Evolutionary conservation across 2,113 vertebrate species (phyloP).

Genomic region (Spea multiplicata): DNA sequence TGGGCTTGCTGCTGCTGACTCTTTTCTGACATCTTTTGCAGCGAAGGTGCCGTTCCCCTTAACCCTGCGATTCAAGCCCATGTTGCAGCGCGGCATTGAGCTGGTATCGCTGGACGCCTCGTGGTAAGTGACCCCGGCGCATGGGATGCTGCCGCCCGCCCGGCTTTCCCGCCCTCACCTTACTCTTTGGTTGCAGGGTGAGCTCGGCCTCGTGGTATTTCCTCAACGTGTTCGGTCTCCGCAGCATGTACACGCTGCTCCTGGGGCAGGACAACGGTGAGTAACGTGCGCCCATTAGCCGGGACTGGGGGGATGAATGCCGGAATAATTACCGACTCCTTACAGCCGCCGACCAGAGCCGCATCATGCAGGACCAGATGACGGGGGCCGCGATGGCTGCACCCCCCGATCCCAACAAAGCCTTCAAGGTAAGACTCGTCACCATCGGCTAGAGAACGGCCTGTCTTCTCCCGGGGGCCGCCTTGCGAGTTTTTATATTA

Average conservation of each 20-base stretch:
- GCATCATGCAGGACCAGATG: slow-evolving; percentile 77
- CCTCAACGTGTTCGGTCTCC: slow-evolving; percentile 73
- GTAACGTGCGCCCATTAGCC: not conserved
- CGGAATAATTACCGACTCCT: not conserved
- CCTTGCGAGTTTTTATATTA: too few relatives aligned
- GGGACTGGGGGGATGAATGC: too few relatives aligned
- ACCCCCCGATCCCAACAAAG: slow-evolving; percentile 74
- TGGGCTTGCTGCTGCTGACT: too few relatives aligned
- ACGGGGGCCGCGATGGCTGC: slow-evolving; percentile 69
- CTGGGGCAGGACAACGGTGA: slow-evolving; percentile 78
- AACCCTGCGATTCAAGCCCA: slow-evolving; percentile 79
- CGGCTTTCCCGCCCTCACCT: not conserved
- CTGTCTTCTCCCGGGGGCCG: too few relatives aligned
- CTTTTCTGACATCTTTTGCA: slow-evolving; percentile 43
- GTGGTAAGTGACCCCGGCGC: slow-evolving; percentile 60
- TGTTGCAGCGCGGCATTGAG: slow-evolving; percentile 79
- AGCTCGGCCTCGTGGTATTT: slow-evolving; percentile 80
- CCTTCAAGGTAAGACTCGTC: slow-evolving; percentile 69
- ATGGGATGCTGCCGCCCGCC: not conserved
- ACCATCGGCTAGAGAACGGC: too few relatives aligned
- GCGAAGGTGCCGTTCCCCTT: slow-evolving; percentile 75
- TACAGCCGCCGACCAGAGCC: slow-evolving; percentile 70
- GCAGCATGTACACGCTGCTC: slow-evolving; percentile 75
- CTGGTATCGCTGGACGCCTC: slow-evolving; percentile 75
- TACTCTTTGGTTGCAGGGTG: slow-evolving; percentile 63